Evolutionary conservation across 2,113 vertebrate species (phyloP).

Genomic region (Percina caprodes): DNA sequence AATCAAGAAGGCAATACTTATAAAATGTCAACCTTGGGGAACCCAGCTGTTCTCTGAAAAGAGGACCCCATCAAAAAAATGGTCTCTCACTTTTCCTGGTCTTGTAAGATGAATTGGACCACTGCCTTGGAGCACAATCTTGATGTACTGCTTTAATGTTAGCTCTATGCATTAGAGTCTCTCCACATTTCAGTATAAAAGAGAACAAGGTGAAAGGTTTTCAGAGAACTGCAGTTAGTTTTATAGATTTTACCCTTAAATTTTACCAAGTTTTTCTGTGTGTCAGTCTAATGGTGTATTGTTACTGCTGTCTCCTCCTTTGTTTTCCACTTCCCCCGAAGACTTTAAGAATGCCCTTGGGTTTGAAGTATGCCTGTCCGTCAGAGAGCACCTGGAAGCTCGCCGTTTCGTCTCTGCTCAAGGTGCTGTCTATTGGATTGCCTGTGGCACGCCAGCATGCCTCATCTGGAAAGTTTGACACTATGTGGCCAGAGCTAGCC

Average conservation of each 20-base stretch:
- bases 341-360: slow-evolving; percentile 89
- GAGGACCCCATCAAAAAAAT: background rate
- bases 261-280: slow-evolving; percentile 14
- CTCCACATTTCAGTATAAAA: background rate
- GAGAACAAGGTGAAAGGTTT: background rate
- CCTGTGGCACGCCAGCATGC: slow-evolving; percentile 97
- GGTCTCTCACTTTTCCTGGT: background rate
- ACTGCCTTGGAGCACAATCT: background rate
- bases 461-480: slow-evolving; percentile 96
- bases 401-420: slow-evolving; percentile 95
- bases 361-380: slow-evolving; percentile 96
- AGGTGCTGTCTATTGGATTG: slow-evolving; percentile 94
- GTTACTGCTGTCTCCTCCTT: background rate
- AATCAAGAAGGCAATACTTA: slow-evolving; percentile 35
- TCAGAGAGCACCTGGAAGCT: slow-evolving; percentile 99
- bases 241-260: slow-evolving; percentile 10
- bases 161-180: background rate
- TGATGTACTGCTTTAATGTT: background rate
- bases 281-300: background rate
- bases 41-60: slow-evolving; percentile 45
- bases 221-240: background rate
- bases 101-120: background rate
- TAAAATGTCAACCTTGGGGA: slow-evolving; percentile 48
- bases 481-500: slow-evolving; percentile 98
- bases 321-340: slow-evolving; percentile 12